A percentile compares a stretch with the other conserved stretches of the same genome.
Conservation (phyloP, 1,140 invertebrate species). For the Gonatopus flavifemur region DNA sequence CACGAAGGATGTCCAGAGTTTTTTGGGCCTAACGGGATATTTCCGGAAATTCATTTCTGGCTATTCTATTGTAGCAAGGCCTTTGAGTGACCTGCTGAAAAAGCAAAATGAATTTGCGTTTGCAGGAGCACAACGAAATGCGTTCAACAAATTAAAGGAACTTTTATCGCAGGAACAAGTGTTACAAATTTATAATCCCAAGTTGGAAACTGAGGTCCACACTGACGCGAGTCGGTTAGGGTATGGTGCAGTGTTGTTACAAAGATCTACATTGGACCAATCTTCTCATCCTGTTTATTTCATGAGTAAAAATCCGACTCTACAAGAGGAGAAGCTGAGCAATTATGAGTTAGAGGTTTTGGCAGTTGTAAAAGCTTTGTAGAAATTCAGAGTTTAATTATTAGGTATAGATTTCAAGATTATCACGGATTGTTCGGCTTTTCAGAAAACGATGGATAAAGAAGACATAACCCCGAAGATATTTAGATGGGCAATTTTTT, state of each 20-base stretch:
- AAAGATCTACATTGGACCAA: not conserved
- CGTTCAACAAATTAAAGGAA: conserved; percentile 26
- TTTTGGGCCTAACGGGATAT: conserved; percentile 6
- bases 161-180: too few species aligned
- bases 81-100: conserved; percentile 30
- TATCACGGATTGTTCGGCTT: not conserved
- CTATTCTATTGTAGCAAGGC: not conserved
- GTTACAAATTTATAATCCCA: not conserved
- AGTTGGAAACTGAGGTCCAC: not conserved
- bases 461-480: not conserved
- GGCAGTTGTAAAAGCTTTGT: not conserved
- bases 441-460: not conserved
- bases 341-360: not conserved
- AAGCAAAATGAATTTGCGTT: conserved; percentile 38
- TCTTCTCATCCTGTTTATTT: not conserved
- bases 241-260: not conserved
- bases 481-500: not conserved
- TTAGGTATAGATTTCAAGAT: not conserved
- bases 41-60: conserved; percentile 18
- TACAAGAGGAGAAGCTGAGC: not conserved
- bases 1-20: not conserved
- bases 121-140: conserved; percentile 16
- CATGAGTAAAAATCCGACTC: not conserved
- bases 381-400: not conserved
- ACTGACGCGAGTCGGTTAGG: not conserved